These are phyloP conservation scores for Diplodus sargus DNA, from an alignment of 2,797 vertebrate species.

Conservation along the genomic window DNA sequence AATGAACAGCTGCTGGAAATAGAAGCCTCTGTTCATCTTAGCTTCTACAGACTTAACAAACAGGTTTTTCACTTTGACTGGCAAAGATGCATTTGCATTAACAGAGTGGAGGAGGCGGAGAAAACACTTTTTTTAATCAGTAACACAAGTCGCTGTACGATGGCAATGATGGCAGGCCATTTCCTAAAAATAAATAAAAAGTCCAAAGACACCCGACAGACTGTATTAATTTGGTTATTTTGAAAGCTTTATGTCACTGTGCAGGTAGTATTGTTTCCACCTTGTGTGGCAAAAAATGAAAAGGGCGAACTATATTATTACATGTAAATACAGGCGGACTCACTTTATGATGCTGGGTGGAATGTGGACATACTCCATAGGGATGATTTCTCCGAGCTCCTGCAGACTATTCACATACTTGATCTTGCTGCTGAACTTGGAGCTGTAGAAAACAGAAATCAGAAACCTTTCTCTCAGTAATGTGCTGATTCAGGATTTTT, in stretches of 20 bases:
- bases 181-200: neutral
- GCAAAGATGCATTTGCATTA: neutral
- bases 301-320: neutral
- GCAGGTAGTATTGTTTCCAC: neutral
- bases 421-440: slow-evolving; percentile 97
- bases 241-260: no score
- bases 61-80: neutral
- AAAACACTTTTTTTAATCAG: no score
- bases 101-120: neutral
- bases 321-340: slow-evolving; percentile 70
- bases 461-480: neutral
- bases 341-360: slow-evolving; percentile 93
- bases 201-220: neutral
- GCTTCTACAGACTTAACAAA: neutral
- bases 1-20: neutral
- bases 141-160: neutral
- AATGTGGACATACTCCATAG: slow-evolving; percentile 93
- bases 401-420: slow-evolving; percentile 90
- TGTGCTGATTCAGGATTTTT: neutral
- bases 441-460: slow-evolving; percentile 79
- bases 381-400: slow-evolving; percentile 91
- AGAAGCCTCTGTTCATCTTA: neutral
- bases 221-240: neutral
- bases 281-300: neutral
- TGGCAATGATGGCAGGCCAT: neutral